A percentile compares a stretch with the other conserved stretches of the same genome.
These are phyloP conservation scores for Microtus oregoni DNA, from an alignment of 2,113 vertebrate genomes.

Conservation along the genomic window DNA sequence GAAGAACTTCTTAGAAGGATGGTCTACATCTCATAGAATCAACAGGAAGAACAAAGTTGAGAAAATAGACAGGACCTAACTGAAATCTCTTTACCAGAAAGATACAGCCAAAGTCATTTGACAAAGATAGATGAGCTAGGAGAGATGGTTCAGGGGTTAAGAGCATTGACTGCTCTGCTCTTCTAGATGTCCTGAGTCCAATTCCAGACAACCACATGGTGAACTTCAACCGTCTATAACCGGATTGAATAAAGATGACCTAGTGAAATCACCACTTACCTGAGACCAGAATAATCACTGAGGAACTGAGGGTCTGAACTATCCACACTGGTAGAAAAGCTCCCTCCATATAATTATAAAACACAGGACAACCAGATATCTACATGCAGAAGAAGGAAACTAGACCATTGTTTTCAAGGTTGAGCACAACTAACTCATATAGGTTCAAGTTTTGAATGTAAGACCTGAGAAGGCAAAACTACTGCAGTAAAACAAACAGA, in stretches of 20 bases:
- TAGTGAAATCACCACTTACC: not conserved
- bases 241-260: not conserved
- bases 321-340: not conserved
- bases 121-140: not conserved
- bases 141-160: not conserved
- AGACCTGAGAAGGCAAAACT: not conserved
- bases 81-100: not conserved
- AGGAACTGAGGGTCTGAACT: not conserved
- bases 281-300: not conserved
- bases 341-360: not conserved
- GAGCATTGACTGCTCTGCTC: not conserved
- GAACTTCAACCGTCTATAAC: not conserved
- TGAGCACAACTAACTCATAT: not conserved
- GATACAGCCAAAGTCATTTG: not conserved
- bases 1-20: constrained; percentile 11
- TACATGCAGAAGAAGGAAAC: not conserved
- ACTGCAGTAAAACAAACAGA: not conserved
- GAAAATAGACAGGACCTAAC: not conserved
- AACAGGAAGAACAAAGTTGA: not conserved
- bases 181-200: not conserved
- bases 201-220: not conserved
- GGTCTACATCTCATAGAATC: not conserved
- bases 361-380: not conserved
- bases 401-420: not conserved
- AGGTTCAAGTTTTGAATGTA: not conserved